Percentiles rank a stretch among this genome's conserved stretches.
Conservation (phyloP, 1,140 invertebrate species). For the Andricus grossulariae region DNA sequence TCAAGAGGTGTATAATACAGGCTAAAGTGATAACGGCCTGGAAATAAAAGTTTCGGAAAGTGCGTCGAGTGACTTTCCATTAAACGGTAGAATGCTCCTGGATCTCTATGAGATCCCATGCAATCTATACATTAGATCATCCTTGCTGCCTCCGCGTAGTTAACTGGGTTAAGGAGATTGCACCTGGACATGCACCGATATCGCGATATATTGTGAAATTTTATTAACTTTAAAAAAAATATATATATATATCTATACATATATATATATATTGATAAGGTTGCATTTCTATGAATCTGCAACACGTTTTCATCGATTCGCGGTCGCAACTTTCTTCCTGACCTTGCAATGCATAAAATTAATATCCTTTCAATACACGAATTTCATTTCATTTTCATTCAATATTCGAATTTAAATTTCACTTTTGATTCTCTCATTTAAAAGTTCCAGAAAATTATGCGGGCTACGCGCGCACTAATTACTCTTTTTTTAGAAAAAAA, state of each 20-base stretch:
- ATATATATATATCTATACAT: too few species aligned
- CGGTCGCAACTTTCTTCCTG: not conserved
- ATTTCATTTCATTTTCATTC: not conserved
- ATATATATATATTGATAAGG: slow-evolving; percentile 7
- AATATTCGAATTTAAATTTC: too few species aligned
- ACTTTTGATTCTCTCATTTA: too few species aligned
- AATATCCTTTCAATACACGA: too few species aligned
- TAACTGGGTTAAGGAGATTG: slow-evolving; percentile 28
- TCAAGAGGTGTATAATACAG: slow-evolving; percentile 2
- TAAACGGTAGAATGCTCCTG: not conserved
- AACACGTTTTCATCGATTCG: not conserved
- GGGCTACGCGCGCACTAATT: too few species aligned
- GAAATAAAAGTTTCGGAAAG: slow-evolving; percentile 5
- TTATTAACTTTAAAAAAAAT: not conserved
- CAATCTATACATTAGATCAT: slow-evolving; percentile 23
- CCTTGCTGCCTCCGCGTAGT: slow-evolving; percentile 2
- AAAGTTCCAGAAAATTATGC: too few species aligned
- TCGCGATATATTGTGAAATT: slow-evolving; percentile 7
- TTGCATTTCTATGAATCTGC: not conserved
- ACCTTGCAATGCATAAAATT: not conserved
- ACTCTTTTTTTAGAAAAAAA: too few species aligned
- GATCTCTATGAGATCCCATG: slow-evolving; percentile 4
- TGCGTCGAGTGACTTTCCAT: slow-evolving; percentile 30
- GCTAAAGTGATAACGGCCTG: not conserved
- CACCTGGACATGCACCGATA: not conserved